Evolutionary conservation across 2,113 vertebrate species (phyloP), one percentile per base, ranked within the genome.

Genomic region (Hemiscyllium ocellatum): DNA sequence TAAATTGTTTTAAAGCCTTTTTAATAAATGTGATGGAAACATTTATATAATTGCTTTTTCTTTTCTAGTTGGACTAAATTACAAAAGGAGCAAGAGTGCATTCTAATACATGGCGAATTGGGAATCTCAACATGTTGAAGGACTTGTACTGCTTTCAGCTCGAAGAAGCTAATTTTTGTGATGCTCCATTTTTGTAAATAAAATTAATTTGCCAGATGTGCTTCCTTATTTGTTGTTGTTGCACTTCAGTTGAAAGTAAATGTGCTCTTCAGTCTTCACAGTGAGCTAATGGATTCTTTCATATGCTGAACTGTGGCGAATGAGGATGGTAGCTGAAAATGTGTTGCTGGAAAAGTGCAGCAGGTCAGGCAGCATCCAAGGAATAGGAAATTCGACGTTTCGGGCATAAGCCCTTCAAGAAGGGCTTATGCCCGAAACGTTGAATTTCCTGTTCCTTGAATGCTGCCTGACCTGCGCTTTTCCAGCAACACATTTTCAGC

Each of bases 131-230:
- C 47, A 29, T 47, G 7, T 69, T 19, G 42, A 10, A 24, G 10
- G 42, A 13, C 24, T 13, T 17, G 24, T 24, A 95, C 94, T 72
- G 42, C 72, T 10, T 47, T 52, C 42, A 20, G 20, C 94, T 95
- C 22, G 13, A 42, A 24, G 93, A 95, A 95, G 94, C 94, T 72
- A 95, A 76, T 15, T 37, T 94, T 76, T 95, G 68, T 95, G 47
- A 95, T 72, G 94, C 94, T 95, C 94, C 94, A 66, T 8, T 76
- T 95, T 95, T 95, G 94, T 95, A 95, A 95, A 95, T 95, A 95
- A 95, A 95, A 61, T 95, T 52, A 12, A 70, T 26, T 26, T 76
- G 33, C 13, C 61, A 37, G 66, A 66, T n/a, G 56, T 33, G 37
- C 42, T 70, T 72, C 5, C 68, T 52, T 26, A 33, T 52, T 72